Percentiles rank a stretch among this genome's conserved stretches.
phyloP scores from a whole-genome alignment of 2,113 vertebrate genomes.

The Hippocampus guttulatus region DNA sequence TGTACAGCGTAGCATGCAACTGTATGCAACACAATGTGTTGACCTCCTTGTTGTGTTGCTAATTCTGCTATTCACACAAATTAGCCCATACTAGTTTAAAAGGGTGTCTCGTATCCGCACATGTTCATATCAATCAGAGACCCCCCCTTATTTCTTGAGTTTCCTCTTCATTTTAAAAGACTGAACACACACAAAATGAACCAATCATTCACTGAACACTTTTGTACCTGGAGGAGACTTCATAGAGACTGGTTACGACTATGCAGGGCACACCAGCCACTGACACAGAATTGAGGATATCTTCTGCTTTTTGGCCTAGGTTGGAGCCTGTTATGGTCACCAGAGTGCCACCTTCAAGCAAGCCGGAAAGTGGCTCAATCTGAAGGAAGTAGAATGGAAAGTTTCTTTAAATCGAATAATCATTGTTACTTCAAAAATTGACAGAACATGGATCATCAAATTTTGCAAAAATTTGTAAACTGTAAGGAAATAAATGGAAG shows the following conservation, averaged over 20 bases:
- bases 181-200: neutral
- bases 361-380: conserved; percentile 90
- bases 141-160: too few relatives aligned
- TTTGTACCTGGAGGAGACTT: conserved; percentile 89
- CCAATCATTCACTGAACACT: neutral
- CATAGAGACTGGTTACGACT: conserved; percentile 80
- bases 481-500: neutral
- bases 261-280: conserved; percentile 84
- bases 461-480: neutral
- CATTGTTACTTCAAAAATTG: too few relatives aligned
- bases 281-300: conserved; percentile 82
- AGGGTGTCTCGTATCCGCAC: too few relatives aligned
- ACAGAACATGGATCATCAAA: neutral
- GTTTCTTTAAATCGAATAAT: neutral
- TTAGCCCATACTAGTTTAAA: too few relatives aligned
- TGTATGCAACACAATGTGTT: too few relatives aligned
- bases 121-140: too few relatives aligned
- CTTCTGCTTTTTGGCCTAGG: conserved; percentile 89
- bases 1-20: too few relatives aligned
- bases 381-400: conserved; percentile 38
- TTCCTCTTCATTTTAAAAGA: too few relatives aligned
- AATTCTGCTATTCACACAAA: too few relatives aligned
- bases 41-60: too few relatives aligned
- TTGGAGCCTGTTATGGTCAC: conserved; percentile 94
- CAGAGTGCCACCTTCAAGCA: conserved; percentile 85